phyloP scores from a whole-genome alignment of 2,113 vertebrate species.

The Steatornis caripensis region DNA sequence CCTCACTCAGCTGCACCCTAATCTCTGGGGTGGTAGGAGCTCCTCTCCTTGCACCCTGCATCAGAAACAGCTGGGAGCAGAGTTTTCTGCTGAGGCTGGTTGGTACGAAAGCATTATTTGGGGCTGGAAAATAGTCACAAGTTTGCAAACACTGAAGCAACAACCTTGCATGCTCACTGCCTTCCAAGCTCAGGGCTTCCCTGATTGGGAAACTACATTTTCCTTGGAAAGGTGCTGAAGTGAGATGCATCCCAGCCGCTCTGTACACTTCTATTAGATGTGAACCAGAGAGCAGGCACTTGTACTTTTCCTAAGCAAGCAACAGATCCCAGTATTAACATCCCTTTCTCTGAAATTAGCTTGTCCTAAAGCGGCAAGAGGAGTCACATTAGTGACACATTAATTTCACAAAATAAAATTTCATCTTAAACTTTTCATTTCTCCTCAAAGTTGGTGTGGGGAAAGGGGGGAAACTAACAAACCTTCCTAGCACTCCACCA shows the following conservation, averaged over 20 bases:
- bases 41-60: background rate
- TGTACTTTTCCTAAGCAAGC: background rate
- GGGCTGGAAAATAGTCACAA: background rate
- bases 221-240: background rate
- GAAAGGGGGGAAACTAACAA: background rate
- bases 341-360: background rate
- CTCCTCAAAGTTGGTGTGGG: background rate
- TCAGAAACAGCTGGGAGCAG: background rate
- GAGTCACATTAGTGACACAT: background rate
- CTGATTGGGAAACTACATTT: background rate
- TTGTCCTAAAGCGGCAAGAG: background rate
- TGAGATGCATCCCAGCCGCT: background rate
- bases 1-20: background rate
- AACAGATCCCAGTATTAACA: background rate
- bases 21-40: background rate
- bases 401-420: background rate
- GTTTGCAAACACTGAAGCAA: background rate
- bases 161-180: background rate
- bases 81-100: background rate
- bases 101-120: background rate
- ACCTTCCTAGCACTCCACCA: background rate
- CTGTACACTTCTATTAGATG: background rate
- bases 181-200: background rate
- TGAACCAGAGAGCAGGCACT: background rate
- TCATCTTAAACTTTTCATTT: background rate